Evolutionary conservation across 2,888 invertebrate species (phyloP).

Genomic region (Anoncus sp.): DNA sequence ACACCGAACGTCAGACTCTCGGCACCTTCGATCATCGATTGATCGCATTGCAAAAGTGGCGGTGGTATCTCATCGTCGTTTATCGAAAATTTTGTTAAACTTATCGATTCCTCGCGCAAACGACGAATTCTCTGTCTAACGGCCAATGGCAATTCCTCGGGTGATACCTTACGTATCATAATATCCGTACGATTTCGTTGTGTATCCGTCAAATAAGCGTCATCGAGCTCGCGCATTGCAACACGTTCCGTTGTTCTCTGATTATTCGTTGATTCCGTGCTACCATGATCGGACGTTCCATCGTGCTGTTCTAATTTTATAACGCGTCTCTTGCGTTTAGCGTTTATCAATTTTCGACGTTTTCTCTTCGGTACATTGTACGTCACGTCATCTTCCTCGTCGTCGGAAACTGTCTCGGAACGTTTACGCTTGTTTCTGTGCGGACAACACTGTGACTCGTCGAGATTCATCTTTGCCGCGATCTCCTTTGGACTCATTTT

Average conservation of each 20-base stretch:
- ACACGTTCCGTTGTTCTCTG: neutral
- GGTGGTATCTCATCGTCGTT: conserved; percentile 65
- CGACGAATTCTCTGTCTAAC: conserved; percentile 37
- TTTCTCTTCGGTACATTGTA: conserved; percentile 59
- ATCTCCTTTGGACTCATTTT: conserved; percentile 72
- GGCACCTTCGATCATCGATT: conserved; percentile 76
- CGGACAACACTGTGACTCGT: conserved; percentile 79
- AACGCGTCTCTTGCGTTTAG: conserved; percentile 42
- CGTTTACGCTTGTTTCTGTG: conserved; percentile 77
- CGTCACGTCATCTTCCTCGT: conserved; percentile 76
- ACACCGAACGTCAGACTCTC: conserved; percentile 61
- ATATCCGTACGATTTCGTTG: neutral
- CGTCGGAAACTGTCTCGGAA: conserved; percentile 71
- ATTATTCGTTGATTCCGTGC: conserved; percentile 7
- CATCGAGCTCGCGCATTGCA: neutral
- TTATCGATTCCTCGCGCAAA: conserved; percentile 12
- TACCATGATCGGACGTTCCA: conserved; percentile 6
- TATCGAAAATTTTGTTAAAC: conserved; percentile 13
- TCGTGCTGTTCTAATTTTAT: conserved; percentile 44
- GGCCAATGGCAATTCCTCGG: conserved; percentile 29
- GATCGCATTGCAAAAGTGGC: conserved; percentile 73
- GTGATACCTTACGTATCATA: neutral
- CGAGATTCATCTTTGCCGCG: conserved; percentile 77
- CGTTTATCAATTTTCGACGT: conserved; percentile 33
- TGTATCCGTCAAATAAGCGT: neutral